phyloP scores from a whole-genome alignment of 2,888 invertebrate species.

The Drymonia ruficornis region DNA sequence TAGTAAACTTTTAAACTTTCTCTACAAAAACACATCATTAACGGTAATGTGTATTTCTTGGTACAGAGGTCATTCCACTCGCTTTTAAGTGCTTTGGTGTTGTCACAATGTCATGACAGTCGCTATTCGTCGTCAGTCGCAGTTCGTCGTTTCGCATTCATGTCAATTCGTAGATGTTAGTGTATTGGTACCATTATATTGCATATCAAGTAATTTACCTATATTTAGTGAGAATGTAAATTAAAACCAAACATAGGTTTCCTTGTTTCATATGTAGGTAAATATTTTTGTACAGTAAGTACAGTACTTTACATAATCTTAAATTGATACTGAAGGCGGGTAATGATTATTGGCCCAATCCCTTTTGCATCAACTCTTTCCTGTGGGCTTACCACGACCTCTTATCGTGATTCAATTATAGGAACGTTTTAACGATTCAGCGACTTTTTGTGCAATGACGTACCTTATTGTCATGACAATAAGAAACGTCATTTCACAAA shows the following conservation, averaged over 20 bases:
- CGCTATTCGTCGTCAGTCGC: constrained; percentile 7
- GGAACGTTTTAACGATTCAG: no score
- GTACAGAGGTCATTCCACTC: constrained; percentile 65
- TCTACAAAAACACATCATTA: constrained; percentile 43
- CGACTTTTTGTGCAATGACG: no score
- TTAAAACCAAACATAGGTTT: constrained; percentile 46
- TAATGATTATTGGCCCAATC: neutral
- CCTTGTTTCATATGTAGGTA: constrained; percentile 27
- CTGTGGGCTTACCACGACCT: no score
- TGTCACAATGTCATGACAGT: constrained; percentile 55
- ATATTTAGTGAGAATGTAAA: constrained; percentile 37
- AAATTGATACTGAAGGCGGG: constrained; percentile 1
- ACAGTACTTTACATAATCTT: neutral
- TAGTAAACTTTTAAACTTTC: no score
- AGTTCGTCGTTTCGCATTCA: constrained; percentile 17
- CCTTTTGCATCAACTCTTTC: no score
- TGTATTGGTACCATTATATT: constrained; percentile 33
- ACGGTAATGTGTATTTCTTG: constrained; percentile 45
- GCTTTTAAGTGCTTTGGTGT: constrained; percentile 57
- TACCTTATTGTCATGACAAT: no score
- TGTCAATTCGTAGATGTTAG: constrained; percentile 45
- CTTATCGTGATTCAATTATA: no score
- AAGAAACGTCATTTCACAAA: no score
- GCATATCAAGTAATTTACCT: constrained; percentile 51
- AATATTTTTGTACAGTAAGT: constrained; percentile 9